Percentiles rank a stretch among this genome's conserved stretches.
These are phyloP conservation scores for Melikaiella ostensackeni DNA, from an alignment of 2,888 invertebrate species.

Conservation along the genomic window DNA sequence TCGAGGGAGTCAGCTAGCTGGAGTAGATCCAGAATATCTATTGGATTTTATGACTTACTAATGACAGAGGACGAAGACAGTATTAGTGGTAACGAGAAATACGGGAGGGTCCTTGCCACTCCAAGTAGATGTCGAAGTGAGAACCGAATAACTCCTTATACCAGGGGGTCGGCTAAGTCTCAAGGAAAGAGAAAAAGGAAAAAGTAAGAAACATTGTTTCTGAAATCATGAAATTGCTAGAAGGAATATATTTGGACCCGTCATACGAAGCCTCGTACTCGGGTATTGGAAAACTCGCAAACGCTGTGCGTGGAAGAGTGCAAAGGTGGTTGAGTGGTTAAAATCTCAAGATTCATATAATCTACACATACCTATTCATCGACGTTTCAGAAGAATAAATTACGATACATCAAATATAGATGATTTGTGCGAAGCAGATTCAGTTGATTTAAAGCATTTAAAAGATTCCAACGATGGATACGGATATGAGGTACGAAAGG, in stretches of 20 bases:
- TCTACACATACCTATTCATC: not conserved
- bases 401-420: constrained; percentile 53
- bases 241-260: constrained; percentile 41
- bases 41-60: too few species aligned
- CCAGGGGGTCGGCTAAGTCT: too few species aligned
- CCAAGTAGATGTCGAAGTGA: too few species aligned
- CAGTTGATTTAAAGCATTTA: constrained; percentile 42
- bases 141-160: too few species aligned
- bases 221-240: not conserved
- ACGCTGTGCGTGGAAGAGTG: not conserved
- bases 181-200: too few species aligned
- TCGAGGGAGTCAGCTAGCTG: too few species aligned
- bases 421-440: constrained; percentile 50
- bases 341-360: constrained; percentile 51
- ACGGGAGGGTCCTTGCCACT: too few species aligned
- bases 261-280: constrained; percentile 31
- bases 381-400: constrained; percentile 44
- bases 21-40: too few species aligned
- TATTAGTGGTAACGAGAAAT: too few species aligned
- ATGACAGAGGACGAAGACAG: too few species aligned
- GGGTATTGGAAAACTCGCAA: not conserved
- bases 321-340: constrained; percentile 45
- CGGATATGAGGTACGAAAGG: too few species aligned
- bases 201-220: too few species aligned
- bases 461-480: constrained; percentile 46